Evolutionary conservation across 2,888 invertebrate genomes (phyloP), one percentile per base, ranked within the genome.

Genomic region (Heliconius ismenius): DNA sequence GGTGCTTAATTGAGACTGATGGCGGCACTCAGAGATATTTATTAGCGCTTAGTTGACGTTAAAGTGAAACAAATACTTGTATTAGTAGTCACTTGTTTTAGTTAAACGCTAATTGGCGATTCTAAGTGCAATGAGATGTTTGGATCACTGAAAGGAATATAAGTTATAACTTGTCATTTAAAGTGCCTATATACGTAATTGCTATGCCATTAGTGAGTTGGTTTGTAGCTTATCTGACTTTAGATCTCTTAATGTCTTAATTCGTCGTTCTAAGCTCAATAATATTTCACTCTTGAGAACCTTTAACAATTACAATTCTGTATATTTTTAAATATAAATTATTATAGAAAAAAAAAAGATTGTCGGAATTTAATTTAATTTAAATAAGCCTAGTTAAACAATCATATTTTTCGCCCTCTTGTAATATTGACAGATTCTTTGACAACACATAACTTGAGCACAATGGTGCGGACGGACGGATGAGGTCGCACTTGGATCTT

Each of bases 401-500:
- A 26, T 39, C 24, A 60, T 7, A 43, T 62, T 73, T 62, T 73
- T 39, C 26, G 43, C 43, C 58, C 58, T 58, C 32, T 58, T 11
- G n/a, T 24, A 39, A 63, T 70, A 36, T 65, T 58, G 69, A 65
- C 60, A n/a, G 62, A 65, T 78, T 81, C 81, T 73, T 73, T 63
- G 43, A 28, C 78, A 79, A 80, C 64, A 79, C 77, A 78, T 78
- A 77, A 72, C 76, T 78, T 74, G 72, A 78, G 77, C 80, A 64
- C 80, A 80, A 78, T 76, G 76, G 76, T 76, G 78, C 74, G 76
- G 74, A 65, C 74, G 74, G 76, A 79, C 78, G 81, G 76, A 81
- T 80, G 81, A 81, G 78, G 76, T 78, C 80, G 80, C 76, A 75
- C 74, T 75, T 68, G 77, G 77, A 77, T 76, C 76, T 78, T 80